Evolutionary conservation across 1,140 invertebrate species (phyloP).

Genomic region (Lysiphlebus fabarum): DNA sequence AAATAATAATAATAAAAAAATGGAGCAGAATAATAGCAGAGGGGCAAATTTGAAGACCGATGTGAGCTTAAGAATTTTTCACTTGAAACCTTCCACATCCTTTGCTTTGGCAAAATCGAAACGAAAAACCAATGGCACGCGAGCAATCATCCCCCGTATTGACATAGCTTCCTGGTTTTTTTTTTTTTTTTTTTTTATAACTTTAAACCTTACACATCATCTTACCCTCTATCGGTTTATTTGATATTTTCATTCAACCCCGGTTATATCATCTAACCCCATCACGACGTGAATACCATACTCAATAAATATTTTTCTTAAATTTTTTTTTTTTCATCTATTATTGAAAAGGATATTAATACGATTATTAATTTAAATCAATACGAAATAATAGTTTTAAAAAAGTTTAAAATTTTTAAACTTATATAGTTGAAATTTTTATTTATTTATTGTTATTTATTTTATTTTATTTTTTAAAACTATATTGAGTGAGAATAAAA

Average conservation of each 20-base stretch:
- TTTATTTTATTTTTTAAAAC: no score
- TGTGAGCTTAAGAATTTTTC: slow-evolving; percentile 29
- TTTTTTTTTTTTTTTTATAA: not conserved
- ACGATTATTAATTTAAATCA: slow-evolving; percentile 16
- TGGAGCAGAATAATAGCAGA: not conserved
- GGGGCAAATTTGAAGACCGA: not conserved
- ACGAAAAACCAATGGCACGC: slow-evolving; percentile 24
- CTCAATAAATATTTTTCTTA: not conserved
- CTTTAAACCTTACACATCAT: not conserved
- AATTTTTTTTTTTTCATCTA: slow-evolving; percentile 6
- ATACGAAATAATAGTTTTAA: not conserved
- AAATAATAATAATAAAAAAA: not conserved
- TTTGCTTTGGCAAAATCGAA: slow-evolving; percentile 17
- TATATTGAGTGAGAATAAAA: no score
- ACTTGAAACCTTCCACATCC: slow-evolving; percentile 10
- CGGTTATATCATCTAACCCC: not conserved
- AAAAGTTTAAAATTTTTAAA: no score
- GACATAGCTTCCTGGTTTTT: slow-evolving; percentile 22
- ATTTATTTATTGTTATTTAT: no score
- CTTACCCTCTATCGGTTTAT: slow-evolving; percentile 5
- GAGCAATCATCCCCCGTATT: slow-evolving; percentile 23
- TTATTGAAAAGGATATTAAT: slow-evolving; percentile 22
- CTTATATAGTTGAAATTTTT: no score
- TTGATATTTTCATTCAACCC: slow-evolving; percentile 23
- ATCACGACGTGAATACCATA: no score